A percentile compares a stretch with the other conserved stretches of the same genome.
Conservation (phyloP, 1,140 invertebrate species). For the Drosophila tani region DNA sequence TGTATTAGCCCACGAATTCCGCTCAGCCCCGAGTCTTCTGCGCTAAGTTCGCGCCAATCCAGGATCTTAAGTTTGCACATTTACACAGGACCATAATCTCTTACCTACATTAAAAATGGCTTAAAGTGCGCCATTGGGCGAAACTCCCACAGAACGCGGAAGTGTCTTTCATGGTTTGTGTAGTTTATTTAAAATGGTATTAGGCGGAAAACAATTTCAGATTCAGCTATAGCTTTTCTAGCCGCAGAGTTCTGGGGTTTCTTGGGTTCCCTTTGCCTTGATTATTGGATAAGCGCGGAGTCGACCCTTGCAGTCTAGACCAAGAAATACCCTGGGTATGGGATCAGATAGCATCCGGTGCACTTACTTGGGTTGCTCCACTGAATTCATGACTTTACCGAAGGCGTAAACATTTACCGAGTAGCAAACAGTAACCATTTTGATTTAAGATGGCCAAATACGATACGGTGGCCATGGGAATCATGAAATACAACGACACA, state of each 20-base stretch:
- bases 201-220: conserved; percentile 75
- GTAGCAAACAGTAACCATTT: conserved; percentile 40
- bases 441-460: conserved; percentile 75
- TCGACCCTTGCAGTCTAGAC: conserved; percentile 3
- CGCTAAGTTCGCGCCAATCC: conserved; percentile 1
- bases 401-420: conserved; percentile 21
- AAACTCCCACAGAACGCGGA: conserved; percentile 16
- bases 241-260: conserved; percentile 21
- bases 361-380: neutral
- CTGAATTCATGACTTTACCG: conserved; percentile 4
- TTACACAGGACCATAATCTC: conserved; percentile 69
- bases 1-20: conserved; percentile 27
- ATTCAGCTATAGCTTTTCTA: conserved; percentile 22
- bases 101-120: conserved; percentile 70
- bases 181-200: conserved; percentile 82
- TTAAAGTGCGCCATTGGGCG: conserved; percentile 60
- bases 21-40: neutral
- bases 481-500: conserved; percentile 62
- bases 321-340: conserved; percentile 32
- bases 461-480: conserved; percentile 58
- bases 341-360: neutral
- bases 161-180: conserved; percentile 62
- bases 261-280: conserved; percentile 51
- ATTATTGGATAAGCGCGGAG: conserved; percentile 55
- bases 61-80: conserved; percentile 67